These are phyloP conservation scores for Hylaea fasciaria DNA, from an alignment of 2,888 invertebrate genomes.

Conservation along the genomic window DNA sequence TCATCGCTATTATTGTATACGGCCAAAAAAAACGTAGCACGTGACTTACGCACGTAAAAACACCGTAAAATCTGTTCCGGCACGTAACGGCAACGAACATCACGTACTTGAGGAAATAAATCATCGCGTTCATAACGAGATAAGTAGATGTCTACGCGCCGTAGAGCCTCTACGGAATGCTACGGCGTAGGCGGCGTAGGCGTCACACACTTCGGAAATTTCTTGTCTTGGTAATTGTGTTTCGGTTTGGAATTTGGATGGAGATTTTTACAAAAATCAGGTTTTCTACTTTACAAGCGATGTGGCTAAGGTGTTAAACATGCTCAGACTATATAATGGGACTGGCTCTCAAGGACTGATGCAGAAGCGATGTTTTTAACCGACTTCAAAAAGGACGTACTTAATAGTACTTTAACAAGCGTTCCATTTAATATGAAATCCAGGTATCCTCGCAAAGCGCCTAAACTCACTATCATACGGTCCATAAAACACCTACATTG, in stretches of 20 bases:
- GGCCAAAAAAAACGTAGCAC: constrained; percentile 14
- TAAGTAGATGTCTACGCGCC: constrained; percentile 44
- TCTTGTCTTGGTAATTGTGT: constrained; percentile 1
- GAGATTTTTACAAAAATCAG: too few relatives aligned
- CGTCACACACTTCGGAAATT: constrained; percentile 4
- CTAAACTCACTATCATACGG: constrained; percentile 16
- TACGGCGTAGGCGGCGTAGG: constrained; percentile 34
- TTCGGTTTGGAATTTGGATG: not conserved
- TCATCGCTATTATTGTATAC: constrained; percentile 18
- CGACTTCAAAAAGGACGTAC: too few relatives aligned
- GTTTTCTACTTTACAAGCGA: too few relatives aligned
- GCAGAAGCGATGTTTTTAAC: too few relatives aligned
- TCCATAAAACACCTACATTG: constrained; percentile 25
- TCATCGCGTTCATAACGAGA: constrained; percentile 40
- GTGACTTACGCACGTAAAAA: constrained; percentile 20
- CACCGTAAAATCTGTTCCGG: constrained; percentile 15
- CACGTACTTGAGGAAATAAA: constrained; percentile 33
- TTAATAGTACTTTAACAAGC: not conserved
- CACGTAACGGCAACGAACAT: constrained; percentile 14
- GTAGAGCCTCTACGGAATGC: constrained; percentile 37
- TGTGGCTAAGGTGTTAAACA: too few relatives aligned
- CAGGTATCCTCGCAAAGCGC: not conserved
- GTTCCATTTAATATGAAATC: not conserved
- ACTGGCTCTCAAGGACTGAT: too few relatives aligned
- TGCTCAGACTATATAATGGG: too few relatives aligned